A percentile compares a stretch with the other conserved stretches of the same genome.
phyloP scores from a whole-genome alignment of 2,113 vertebrate species.

The Entomyzon cyanotis region DNA sequence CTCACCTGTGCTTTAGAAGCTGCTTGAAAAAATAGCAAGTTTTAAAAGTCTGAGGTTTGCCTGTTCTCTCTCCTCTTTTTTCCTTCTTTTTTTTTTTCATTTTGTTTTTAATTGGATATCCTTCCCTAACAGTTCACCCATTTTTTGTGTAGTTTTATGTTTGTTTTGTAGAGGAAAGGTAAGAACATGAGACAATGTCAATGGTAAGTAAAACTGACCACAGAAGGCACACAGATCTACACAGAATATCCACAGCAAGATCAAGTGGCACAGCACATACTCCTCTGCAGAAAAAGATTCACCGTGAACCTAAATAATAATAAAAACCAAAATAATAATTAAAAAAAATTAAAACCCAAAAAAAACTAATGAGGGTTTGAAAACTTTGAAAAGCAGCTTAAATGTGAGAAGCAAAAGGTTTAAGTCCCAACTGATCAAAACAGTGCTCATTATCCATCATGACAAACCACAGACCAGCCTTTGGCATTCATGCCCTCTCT shows the following conservation, averaged over 20 bases:
- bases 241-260: neutral
- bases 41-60: neutral
- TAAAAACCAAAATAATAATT: no score
- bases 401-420: neutral
- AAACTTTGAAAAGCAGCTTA: neutral
- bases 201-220: neutral
- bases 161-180: neutral
- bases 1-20: neutral
- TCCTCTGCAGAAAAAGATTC: neutral
- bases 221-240: neutral
- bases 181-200: neutral
- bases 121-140: neutral
- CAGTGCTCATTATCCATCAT: neutral
- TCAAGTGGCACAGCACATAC: neutral
- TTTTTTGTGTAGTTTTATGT: neutral
- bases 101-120: neutral
- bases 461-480: neutral
- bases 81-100: accelerated
- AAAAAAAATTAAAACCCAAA: neutral
- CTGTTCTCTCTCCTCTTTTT: neutral
- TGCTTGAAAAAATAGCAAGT: neutral
- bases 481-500: neutral
- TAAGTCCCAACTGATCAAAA: neutral
- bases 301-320: neutral
- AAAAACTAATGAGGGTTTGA: neutral